phyloP scores from a whole-genome alignment of 2,888 invertebrate species.

The Hypomecis punctinalis region DNA sequence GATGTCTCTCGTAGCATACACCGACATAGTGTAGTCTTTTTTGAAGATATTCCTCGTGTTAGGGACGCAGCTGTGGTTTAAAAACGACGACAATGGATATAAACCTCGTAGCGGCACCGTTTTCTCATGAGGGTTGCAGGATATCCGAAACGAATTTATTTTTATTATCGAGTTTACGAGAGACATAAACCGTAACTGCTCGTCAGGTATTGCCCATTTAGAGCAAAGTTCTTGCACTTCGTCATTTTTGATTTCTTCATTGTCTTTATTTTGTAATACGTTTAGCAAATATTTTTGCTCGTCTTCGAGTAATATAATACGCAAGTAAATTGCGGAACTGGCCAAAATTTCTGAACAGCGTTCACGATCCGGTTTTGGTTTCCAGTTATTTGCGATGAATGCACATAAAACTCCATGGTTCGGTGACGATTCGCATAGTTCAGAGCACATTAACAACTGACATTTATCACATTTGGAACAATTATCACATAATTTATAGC shows the following conservation, averaged over 20 bases:
- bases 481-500: conserved; percentile 78
- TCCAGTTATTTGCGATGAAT: conserved; percentile 84
- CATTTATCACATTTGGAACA: conserved; percentile 85
- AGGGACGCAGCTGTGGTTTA: conserved; percentile 89
- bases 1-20: conserved; percentile 85
- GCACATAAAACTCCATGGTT: conserved; percentile 86
- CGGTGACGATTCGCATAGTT: conserved; percentile 82
- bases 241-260: conserved; percentile 56
- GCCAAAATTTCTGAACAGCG: conserved; percentile 50
- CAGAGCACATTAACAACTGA: conserved; percentile 87
- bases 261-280: conserved; percentile 71
- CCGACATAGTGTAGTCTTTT: conserved; percentile 80
- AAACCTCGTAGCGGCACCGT: conserved; percentile 83
- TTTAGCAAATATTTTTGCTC: conserved; percentile 74
- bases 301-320: conserved; percentile 61
- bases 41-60: conserved; percentile 87
- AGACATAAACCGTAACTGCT: conserved; percentile 82
- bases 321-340: conserved; percentile 61
- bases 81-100: conserved; percentile 87
- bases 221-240: conserved; percentile 77
- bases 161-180: conserved; percentile 84
- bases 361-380: conserved; percentile 50
- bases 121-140: conserved; percentile 57
- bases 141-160: conserved; percentile 87
- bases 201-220: conserved; percentile 69